Evolutionary conservation across 2,113 vertebrate species (phyloP), one percentile per base, ranked within the genome.

Genomic region (Sylvicapra grimmia): DNA sequence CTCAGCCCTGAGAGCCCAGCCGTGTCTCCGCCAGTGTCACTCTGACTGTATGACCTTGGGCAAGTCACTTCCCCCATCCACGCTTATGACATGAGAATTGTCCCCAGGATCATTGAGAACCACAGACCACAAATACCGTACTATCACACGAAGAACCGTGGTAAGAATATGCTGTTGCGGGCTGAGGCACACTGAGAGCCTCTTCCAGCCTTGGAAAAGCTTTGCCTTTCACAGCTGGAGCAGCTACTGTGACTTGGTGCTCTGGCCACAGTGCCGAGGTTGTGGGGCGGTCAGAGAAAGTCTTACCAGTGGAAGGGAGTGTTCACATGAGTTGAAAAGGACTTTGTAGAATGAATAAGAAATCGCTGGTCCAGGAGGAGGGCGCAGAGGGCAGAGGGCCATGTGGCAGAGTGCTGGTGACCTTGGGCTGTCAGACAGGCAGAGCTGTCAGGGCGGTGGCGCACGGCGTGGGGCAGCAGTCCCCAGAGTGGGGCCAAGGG

Each of bases 1-100:
- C 36, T 75, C 21, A 40, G 82, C 6, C 2, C 63, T 12, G 6
- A 33, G 29, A 33, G 0, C 7, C 51, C 4, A 6, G 49, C 54
- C 31, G 25, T 4, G 1, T 4, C 23, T 6, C 19, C n/a, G 4
- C 23, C 1, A 8, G 5, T 36, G 33, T 54, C 33, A 4, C 25
- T 47, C 15, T 68, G 47, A 65, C 21, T 49, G n/a, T 83, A 11
- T 14, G 51, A 56, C 54, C 84, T 59, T 27, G 12, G 83, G 51
- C 56, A 82, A 47, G 86, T 65, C n/a, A 6, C 6, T 53, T 86
- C 49, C 29, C 51, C 18, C 33, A 36, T 90, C 84, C 9, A 65
- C 11, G 59, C 36, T 18, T 68, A 27, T 49, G 84, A 92, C 68
- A 68, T 53, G 25, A 58, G 40, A 59, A 86, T 33, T 40, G 7